phyloP scores from a whole-genome alignment of 2,888 invertebrate genomes.

The Neocrepidodera transversa region DNA sequence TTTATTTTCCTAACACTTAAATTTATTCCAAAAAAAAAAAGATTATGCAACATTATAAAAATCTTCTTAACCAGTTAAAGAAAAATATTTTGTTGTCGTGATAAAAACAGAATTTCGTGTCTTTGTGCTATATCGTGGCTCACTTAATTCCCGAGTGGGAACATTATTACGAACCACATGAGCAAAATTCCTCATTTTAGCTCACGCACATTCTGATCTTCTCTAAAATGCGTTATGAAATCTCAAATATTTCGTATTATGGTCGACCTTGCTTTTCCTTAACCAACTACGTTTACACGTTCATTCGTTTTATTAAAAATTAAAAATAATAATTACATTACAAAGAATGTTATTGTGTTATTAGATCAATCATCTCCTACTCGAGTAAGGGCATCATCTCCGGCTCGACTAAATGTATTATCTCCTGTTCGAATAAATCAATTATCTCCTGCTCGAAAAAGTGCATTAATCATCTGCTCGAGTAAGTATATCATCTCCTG shows the following conservation, averaged over 20 bases:
- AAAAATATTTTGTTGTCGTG: slow-evolving; percentile 11
- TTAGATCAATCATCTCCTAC: not conserved
- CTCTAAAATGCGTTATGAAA: slow-evolving; percentile 28
- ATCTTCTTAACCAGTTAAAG: not conserved
- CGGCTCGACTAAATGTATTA: not conserved
- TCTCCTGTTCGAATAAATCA: too few species aligned
- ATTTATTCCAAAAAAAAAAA: too few species aligned
- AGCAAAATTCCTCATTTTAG: slow-evolving; percentile 26
- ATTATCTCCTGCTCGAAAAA: too few species aligned
- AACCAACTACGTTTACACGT: not conserved
- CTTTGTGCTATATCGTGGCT: slow-evolving; percentile 23
- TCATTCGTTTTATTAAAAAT: too few species aligned
- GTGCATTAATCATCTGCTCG: too few species aligned
- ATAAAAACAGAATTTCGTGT: slow-evolving; percentile 23
- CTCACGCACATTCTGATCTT: slow-evolving; percentile 27
- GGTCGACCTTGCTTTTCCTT: not conserved
- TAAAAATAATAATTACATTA: too few species aligned
- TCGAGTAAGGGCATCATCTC: not conserved
- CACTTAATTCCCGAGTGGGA: slow-evolving; percentile 29
- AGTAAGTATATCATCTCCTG: too few species aligned
- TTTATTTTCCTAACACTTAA: not conserved
- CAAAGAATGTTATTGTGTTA: too few species aligned
- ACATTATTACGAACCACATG: slow-evolving; percentile 24
- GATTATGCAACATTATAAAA: too few species aligned
- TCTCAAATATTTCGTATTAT: slow-evolving; percentile 26